Base-by-base conservation (phyloP, 2,797 vertebrate species). In the Pyrocephalus nanus region DNA sequence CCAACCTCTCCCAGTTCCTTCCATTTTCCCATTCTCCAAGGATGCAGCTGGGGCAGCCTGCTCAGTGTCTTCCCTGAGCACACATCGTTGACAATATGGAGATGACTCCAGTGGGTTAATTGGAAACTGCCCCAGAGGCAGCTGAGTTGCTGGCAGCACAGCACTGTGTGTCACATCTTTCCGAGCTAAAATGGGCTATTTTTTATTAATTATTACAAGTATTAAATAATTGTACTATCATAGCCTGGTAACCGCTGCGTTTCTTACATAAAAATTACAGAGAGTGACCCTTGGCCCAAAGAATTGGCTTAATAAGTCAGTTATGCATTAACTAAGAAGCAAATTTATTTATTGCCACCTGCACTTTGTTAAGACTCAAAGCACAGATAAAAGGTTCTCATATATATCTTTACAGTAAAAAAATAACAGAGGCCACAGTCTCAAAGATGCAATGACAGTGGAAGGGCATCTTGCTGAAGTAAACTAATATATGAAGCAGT, bases 321-420 rank as follows among this genome's bases (percentile, higher is more conserved):
- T 90, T 91, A 77, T 69, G 62, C 26, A 42, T 92, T 91, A 96
- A 61, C 73, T 77, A 82, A 47, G 64, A 93, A 96, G 73, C 29
- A 92, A 82, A 96, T 88, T 82, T 92, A 93, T 91, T 95, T 96
- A 96, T 71, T 96, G 67, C 64, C 75, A 92, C 66, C 92, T 92
- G 79, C 60, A 94, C 54, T 75, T 92, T 95, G 95, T 87, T 25
- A 88, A 92, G 58, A 84, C 9, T 62, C n/a, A 54, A 79, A 88
- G 36, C 42, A 73, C 2, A 71, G 64, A 69, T 17, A 81, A 90
- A 83, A 84, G 45, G 55, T 67, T 74, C 36, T 53, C 21, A 32
- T 64, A 53, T 36, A 40, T 54, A 40, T 54, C 40, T 88, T 89
- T 58, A 92, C 23, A 88, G 54, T 42, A 77, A 62, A 61, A 74